Evolutionary conservation across 2,888 invertebrate species (phyloP).

Genomic region (Sipunculus nudus): DNA sequence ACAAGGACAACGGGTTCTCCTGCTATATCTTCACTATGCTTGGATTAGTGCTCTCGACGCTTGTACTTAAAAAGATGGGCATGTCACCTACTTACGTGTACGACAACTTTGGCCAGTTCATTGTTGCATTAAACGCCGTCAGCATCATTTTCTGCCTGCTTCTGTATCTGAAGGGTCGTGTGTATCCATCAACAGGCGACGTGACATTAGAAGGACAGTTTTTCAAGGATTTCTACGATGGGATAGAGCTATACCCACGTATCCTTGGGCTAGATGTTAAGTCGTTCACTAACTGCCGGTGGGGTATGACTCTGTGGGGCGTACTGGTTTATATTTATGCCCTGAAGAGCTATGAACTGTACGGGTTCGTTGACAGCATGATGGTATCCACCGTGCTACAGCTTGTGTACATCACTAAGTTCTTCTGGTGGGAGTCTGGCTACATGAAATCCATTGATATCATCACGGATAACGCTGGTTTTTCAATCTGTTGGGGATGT

Average conservation of each 20-base stretch:
- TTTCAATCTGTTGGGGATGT: slow-evolving; percentile 69
- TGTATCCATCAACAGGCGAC: slow-evolving; percentile 57
- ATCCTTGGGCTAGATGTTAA: slow-evolving; percentile 65
- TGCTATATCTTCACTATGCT: slow-evolving; percentile 66
- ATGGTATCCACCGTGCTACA: slow-evolving; percentile 66
- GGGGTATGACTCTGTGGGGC: slow-evolving; percentile 68
- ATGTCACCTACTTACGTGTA: slow-evolving; percentile 63
- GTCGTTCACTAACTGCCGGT: slow-evolving; percentile 67
- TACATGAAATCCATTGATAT: slow-evolving; percentile 71
- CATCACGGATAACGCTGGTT: slow-evolving; percentile 69
- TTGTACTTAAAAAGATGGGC: slow-evolving; percentile 51
- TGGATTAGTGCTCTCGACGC: slow-evolving; percentile 55
- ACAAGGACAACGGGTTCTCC: slow-evolving; percentile 68
- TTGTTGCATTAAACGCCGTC: slow-evolving; percentile 66
- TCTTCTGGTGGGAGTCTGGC: slow-evolving; percentile 71
- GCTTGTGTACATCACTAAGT: slow-evolving; percentile 70
- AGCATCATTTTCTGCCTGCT: slow-evolving; percentile 65
- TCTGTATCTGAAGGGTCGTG: slow-evolving; percentile 63
- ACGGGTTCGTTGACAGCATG: slow-evolving; percentile 61
- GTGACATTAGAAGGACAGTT: slow-evolving; percentile 58
- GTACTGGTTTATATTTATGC: slow-evolving; percentile 61
- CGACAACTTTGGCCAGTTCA: slow-evolving; percentile 67
- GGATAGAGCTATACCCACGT: slow-evolving; percentile 71
- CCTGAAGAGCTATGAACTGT: slow-evolving; percentile 61
- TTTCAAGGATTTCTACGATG: slow-evolving; percentile 71